Evolutionary conservation across 2,113 vertebrate genomes (phyloP), one percentile per base, ranked within the genome.

Genomic region (Atlantisia rogersi): DNA sequence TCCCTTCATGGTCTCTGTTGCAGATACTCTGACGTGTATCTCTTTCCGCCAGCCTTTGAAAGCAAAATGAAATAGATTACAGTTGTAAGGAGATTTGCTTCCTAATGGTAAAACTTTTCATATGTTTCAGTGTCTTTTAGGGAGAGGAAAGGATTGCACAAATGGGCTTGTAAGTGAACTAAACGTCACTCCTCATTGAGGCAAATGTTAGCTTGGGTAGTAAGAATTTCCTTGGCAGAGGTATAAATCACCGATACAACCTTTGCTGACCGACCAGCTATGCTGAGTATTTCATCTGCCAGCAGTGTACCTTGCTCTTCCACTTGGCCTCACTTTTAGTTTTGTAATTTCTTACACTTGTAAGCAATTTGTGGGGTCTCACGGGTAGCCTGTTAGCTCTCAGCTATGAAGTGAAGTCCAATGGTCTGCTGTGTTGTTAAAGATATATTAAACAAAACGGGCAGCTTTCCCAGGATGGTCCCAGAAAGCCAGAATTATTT

Each of bases 1-100:
- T 86, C 95, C 96, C 37, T 58, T 92, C 50, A 80, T 67, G 39
- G 62, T 85, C 82, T 92, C 89, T 60, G 70, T 89, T 82, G 86
- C 94, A 86, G 92, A 88, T 10, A 97, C 53, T 93, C 65, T 95
- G 78, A 97, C 85, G 2, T 20, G 19, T 83, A 97, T 86, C 60
- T 96, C 69, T 79, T 96, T 96, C 39, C 97, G 13, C 96, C 95
- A 97, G 35, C 97, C 97, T 97, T 90, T 91, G 73, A 73, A 92
- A 91, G 55, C 10, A 91, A 93, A 94, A 65, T 53, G 18, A 89
- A 95, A 85, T 11, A 80, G 32, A 40, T 91, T 22, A 56, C 6
- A 9, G 26, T 12, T 67, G 11, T 60, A 62, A 71, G 32, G 42
- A 63, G n/a, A 37, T 84, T 75, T 64, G 58, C 62, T 78, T 76